phyloP scores from a whole-genome alignment of 2,113 vertebrate species.

The Thamnophis sirtalis region DNA sequence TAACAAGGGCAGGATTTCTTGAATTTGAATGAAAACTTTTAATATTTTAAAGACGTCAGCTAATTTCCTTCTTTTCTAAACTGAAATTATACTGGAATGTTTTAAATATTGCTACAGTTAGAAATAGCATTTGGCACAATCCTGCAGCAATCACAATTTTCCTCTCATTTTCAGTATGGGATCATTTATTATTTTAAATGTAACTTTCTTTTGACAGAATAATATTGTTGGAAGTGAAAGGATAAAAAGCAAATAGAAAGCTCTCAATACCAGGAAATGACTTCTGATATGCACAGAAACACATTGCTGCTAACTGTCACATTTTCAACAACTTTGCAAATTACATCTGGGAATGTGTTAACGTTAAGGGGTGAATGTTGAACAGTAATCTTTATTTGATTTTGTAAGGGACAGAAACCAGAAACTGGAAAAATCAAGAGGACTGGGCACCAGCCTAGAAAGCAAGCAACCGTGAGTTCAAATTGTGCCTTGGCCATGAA shows the following conservation, averaged over 20 bases:
- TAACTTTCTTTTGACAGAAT: neutral
- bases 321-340: constrained; percentile 2
- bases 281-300: neutral
- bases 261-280: neutral
- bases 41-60: neutral
- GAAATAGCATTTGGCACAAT: neutral
- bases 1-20: neutral
- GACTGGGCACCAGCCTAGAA: too few relatives aligned
- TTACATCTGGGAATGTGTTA: constrained; percentile 5
- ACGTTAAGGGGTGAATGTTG: neutral
- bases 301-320: neutral
- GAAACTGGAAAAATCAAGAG: neutral
- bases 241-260: neutral
- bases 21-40: neutral
- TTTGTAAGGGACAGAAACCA: neutral
- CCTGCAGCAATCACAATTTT: neutral
- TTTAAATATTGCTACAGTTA: neutral
- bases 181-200: neutral
- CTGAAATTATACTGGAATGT: neutral
- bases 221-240: neutral
- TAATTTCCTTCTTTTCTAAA: neutral
- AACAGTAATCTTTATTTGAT: neutral
- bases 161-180: neutral
- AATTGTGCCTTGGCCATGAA: too few relatives aligned
- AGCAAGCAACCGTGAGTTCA: too few relatives aligned